Conservation (phyloP, 2,888 invertebrate genomes). For the Cosmia pyralina region DNA sequence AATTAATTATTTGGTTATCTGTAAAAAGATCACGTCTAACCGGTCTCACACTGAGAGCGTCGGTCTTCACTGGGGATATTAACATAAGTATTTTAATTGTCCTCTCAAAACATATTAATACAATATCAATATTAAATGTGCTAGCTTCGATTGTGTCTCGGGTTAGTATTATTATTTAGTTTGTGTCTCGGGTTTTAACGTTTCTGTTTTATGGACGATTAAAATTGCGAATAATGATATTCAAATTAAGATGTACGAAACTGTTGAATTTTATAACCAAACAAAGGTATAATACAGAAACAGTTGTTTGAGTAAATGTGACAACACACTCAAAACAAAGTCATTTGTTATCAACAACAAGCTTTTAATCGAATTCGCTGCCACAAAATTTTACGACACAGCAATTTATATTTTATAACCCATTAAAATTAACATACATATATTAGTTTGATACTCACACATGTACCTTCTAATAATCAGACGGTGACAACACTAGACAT, state of each 20-base stretch:
- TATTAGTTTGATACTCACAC: constrained; percentile 25
- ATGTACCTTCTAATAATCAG: not conserved
- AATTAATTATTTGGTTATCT: constrained; percentile 78
- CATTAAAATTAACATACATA: constrained; percentile 51
- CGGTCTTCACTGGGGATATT: constrained; percentile 73
- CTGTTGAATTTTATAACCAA: constrained; percentile 32
- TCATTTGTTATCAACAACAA: constrained; percentile 33
- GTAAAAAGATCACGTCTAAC: constrained; percentile 76
- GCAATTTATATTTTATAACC: constrained; percentile 43
- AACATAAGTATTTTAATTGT: constrained; percentile 88
- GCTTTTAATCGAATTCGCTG: constrained; percentile 25
- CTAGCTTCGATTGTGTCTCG: constrained; percentile 69
- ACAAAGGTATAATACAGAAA: constrained; percentile 27
- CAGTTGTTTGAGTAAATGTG: constrained; percentile 22
- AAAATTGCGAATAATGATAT: constrained; percentile 69
- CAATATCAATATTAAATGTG: constrained; percentile 72
- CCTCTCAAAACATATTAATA: constrained; percentile 58
- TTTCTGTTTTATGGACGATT: constrained; percentile 71
- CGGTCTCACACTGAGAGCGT: constrained; percentile 75
- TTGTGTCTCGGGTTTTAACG: constrained; percentile 67
- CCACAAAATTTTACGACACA: constrained; percentile 31
- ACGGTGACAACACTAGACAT: not conserved
- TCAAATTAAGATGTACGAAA: constrained; percentile 60
- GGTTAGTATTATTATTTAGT: constrained; percentile 22
- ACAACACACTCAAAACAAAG: constrained; percentile 31